Conservation (phyloP, 2,113 vertebrate species). For the Oreochromis spilurus region DNA sequence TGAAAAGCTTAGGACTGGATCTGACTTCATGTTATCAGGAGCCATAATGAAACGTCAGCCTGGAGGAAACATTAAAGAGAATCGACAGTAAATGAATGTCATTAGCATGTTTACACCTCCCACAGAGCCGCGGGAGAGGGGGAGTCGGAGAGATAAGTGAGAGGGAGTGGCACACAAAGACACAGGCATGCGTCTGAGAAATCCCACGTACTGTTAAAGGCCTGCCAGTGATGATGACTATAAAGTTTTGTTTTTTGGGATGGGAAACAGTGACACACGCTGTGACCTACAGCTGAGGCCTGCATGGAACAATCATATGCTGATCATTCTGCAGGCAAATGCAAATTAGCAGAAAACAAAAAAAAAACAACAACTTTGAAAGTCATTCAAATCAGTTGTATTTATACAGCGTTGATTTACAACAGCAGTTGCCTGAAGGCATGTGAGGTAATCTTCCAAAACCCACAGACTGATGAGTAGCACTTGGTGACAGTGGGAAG, state of each 20-base stretch:
- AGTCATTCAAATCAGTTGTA: background rate
- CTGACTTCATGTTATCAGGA: background rate
- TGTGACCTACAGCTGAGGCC: background rate
- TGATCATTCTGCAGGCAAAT: background rate
- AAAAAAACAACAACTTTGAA: background rate
- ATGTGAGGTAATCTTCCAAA: background rate
- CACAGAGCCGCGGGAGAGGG: background rate
- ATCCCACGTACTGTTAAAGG: background rate
- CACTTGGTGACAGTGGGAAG: background rate
- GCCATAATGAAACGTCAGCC: slow-evolving; percentile 12
- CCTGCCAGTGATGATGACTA: background rate
- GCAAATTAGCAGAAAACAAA: background rate
- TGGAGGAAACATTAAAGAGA: slow-evolving; percentile 20
- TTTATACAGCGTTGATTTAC: background rate
- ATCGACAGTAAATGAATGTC: slow-evolving; percentile 14
- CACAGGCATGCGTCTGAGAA: background rate
- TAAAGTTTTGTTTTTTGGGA: background rate
- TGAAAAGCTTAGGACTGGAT: background rate
- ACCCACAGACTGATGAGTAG: background rate
- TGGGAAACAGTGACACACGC: background rate
- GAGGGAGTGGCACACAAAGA: background rate
- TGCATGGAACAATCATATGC: background rate
- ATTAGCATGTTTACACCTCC: slow-evolving; percentile 32
- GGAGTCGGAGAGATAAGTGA: background rate
- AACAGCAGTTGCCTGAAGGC: background rate